These are phyloP conservation scores for Seriola quinqueradiata DNA, from an alignment of 2,113 vertebrate genomes.

Conservation along the genomic window DNA sequence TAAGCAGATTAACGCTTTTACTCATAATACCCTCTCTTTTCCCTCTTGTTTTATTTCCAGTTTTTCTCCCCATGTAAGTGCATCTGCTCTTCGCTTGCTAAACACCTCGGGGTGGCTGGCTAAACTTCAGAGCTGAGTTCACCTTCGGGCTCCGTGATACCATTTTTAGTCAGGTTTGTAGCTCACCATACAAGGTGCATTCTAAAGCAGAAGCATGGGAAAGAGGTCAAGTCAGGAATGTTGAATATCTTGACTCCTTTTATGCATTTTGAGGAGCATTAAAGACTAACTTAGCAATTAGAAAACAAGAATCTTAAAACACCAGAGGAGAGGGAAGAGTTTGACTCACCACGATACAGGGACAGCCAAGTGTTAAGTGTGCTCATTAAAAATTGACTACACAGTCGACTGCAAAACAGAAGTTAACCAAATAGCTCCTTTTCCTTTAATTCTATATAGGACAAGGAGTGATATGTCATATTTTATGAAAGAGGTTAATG, in stretches of 20 bases:
- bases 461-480: not conserved
- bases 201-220: not conserved
- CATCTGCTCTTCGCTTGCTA: conserved; percentile 25
- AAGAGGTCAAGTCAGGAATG: conserved; percentile 44
- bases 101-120: conserved; percentile 26
- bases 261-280: conserved; percentile 18
- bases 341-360: conserved; percentile 7
- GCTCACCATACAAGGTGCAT: conserved; percentile 58
- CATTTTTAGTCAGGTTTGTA: conserved; percentile 57
- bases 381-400: conserved; percentile 43
- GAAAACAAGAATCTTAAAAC: not conserved
- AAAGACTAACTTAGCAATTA: not conserved
- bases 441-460: conserved; percentile 17
- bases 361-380: conserved; percentile 23
- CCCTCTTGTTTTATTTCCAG: conserved; percentile 6
- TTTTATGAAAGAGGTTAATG: not conserved
- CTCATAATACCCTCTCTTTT: conserved; percentile 5
- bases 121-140: conserved; percentile 35
- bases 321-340: conserved; percentile 10
- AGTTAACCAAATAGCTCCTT: conserved; percentile 3
- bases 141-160: conserved; percentile 25
- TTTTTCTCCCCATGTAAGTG: conserved; percentile 31
- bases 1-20: conserved; percentile 35
- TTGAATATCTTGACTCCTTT: conserved; percentile 41
- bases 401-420: not conserved